These are phyloP conservation scores for Zaprionus davidi DNA, from an alignment of 1,140 invertebrate genomes.

Conservation along the genomic window DNA sequence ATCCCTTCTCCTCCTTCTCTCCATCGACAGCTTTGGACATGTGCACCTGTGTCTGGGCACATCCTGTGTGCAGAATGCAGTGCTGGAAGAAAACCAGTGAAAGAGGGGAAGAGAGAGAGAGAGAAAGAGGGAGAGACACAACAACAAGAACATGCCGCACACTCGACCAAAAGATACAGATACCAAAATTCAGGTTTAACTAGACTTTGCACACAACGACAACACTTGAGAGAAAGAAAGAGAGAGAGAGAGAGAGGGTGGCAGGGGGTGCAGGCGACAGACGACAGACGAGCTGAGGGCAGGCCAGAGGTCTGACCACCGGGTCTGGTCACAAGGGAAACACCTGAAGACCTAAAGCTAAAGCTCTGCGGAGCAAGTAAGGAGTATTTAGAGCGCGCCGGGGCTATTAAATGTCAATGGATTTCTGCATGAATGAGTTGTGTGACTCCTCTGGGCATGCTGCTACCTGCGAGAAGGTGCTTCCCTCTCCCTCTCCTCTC, in stretches of 20 bases:
- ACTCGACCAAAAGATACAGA: constrained; percentile 33
- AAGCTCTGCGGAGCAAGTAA: not conserved
- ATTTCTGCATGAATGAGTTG: constrained; percentile 82
- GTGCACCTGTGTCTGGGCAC: constrained; percentile 69
- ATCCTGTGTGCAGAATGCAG: constrained; percentile 64
- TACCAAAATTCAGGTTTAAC: constrained; percentile 70
- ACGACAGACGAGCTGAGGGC: constrained; percentile 20
- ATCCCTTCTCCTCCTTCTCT: constrained; percentile 13
- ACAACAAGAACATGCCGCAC: constrained; percentile 7
- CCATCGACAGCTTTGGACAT: constrained; percentile 49
- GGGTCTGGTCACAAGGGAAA: constrained; percentile 47
- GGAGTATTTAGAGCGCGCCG: constrained; percentile 49
- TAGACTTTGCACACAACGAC: constrained; percentile 41
- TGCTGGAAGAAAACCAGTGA: constrained; percentile 16
- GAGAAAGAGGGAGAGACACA: not conserved
- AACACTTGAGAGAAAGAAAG: not conserved
- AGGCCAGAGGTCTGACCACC: constrained; percentile 13
- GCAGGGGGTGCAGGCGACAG: not conserved
- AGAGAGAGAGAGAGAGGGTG: too few species aligned
- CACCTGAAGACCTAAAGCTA: constrained; percentile 12
- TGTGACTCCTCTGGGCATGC: constrained; percentile 61
- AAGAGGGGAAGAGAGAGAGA: not conserved
- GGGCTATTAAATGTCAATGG: constrained; percentile 83
- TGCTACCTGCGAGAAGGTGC: not conserved
- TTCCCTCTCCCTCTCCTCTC: too few species aligned